phyloP scores from a whole-genome alignment of 2,888 invertebrate species.

The Ectemnius continuus region DNA sequence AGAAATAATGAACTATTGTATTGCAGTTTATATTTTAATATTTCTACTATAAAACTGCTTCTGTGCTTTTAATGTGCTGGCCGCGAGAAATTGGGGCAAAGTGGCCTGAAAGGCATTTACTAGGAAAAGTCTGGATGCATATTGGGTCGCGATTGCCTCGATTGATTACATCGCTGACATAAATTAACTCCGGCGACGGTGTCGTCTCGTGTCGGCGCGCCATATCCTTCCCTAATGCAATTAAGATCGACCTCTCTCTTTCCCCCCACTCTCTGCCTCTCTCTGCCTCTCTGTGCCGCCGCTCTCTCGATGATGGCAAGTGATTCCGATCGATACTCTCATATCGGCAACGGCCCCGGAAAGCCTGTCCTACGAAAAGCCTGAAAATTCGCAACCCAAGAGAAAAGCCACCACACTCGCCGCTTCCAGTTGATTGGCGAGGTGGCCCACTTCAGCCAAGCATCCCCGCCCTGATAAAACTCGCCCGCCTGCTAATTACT shows the following conservation, averaged over 20 bases:
- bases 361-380: background rate
- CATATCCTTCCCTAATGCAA: constrained; percentile 16
- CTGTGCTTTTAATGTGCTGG: too few species aligned
- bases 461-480: constrained; percentile 26
- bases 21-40: too few species aligned
- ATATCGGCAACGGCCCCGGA: constrained; percentile 8
- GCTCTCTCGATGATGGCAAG: constrained; percentile 1
- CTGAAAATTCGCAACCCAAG: constrained; percentile 5
- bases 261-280: background rate
- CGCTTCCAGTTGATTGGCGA: background rate
- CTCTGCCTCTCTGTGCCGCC: too few species aligned
- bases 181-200: constrained; percentile 15
- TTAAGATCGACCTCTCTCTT: constrained; percentile 17
- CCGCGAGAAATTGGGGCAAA: too few species aligned
- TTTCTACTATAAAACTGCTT: too few species aligned
- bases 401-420: constrained; percentile 5
- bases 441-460: constrained; percentile 14
- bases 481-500: constrained; percentile 38
- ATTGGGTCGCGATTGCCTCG: too few species aligned
- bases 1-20: too few species aligned
- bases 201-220: constrained; percentile 14
- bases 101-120: too few species aligned
- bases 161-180: background rate
- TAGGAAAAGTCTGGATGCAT: too few species aligned
- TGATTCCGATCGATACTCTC: constrained; percentile 19